Conservation (phyloP, 2,797 vertebrate genomes). For the Sebastes jordani region DNA sequence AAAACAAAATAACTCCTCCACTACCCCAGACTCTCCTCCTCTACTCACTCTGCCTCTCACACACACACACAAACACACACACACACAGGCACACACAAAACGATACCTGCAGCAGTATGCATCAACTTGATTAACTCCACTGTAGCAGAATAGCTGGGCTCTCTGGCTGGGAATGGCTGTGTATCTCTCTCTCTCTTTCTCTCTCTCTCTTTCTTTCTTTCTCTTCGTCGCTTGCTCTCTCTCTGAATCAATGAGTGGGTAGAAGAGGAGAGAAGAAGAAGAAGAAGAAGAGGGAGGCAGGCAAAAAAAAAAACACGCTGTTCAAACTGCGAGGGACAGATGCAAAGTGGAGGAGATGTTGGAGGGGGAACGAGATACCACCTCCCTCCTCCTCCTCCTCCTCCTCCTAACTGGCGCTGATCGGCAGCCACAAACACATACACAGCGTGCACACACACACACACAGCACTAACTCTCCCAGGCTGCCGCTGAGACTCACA, state of each 20-base stretch:
- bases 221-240: slow-evolving; percentile 79
- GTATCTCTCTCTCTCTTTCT: slow-evolving; percentile 74
- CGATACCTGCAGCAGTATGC: slow-evolving; percentile 98
- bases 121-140: slow-evolving; percentile 99
- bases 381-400: slow-evolving; percentile 83
- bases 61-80: slow-evolving; percentile 22
- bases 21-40: slow-evolving; percentile 38
- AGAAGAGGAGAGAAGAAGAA: slow-evolving; percentile 76
- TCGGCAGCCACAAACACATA: slow-evolving; percentile 75
- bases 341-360: slow-evolving; percentile 99
- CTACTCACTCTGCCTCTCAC: slow-evolving; percentile 17
- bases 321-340: slow-evolving; percentile 99
- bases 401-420: slow-evolving; percentile 78
- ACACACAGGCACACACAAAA: slow-evolving; percentile 63
- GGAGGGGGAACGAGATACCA: slow-evolving; percentile 99
- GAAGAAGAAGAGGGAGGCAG: slow-evolving; percentile 60
- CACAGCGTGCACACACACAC: slow-evolving; percentile 82
- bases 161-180: slow-evolving; percentile 85
- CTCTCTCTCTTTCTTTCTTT: slow-evolving; percentile 40
- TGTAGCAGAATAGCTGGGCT: slow-evolving; percentile 87
- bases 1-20: slow-evolving; percentile 68
- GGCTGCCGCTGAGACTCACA: slow-evolving; percentile 95
- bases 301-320: slow-evolving; percentile 80
- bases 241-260: slow-evolving; percentile 85
- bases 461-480: slow-evolving; percentile 92